phyloP scores from a whole-genome alignment of 2,888 invertebrate genomes.

The Tricholauxania praeusta region DNA sequence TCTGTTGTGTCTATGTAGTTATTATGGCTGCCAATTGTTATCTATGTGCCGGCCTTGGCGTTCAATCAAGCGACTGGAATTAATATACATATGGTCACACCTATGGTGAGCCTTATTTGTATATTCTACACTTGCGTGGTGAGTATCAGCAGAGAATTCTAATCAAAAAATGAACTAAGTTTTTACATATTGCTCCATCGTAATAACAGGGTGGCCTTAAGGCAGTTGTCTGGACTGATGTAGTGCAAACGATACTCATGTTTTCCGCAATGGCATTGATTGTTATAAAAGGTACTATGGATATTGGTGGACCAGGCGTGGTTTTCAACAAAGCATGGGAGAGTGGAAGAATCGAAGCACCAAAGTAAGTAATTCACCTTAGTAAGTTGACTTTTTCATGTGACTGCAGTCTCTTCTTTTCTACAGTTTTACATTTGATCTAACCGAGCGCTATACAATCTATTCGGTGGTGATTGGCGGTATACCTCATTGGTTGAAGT shows the following conservation, averaged over 20 bases:
- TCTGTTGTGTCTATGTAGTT: conserved; percentile 68
- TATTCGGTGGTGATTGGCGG: conserved; percentile 80
- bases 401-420: conserved; percentile 19
- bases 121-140: conserved; percentile 85
- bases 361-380: conserved; percentile 69
- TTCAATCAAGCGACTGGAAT: conserved; percentile 85
- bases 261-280: conserved; percentile 77
- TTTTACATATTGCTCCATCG: background rate
- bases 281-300: conserved; percentile 74
- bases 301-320: conserved; percentile 74
- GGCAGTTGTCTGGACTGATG: conserved; percentile 80
- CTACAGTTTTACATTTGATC: conserved; percentile 75
- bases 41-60: conserved; percentile 79
- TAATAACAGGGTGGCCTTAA: conserved; percentile 73
- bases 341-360: conserved; percentile 74
- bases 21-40: conserved; percentile 79
- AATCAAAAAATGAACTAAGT: background rate
- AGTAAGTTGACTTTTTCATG: conserved; percentile 1
- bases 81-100: conserved; percentile 79
- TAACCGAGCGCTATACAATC: conserved; percentile 79
- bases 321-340: conserved; percentile 72
- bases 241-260: conserved; percentile 78
- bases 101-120: conserved; percentile 80
- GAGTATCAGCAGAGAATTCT: conserved; percentile 58
- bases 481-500: conserved; percentile 79